Conservation (phyloP, 1,140 invertebrate species). For the Sarcophaga bullata region DNA sequence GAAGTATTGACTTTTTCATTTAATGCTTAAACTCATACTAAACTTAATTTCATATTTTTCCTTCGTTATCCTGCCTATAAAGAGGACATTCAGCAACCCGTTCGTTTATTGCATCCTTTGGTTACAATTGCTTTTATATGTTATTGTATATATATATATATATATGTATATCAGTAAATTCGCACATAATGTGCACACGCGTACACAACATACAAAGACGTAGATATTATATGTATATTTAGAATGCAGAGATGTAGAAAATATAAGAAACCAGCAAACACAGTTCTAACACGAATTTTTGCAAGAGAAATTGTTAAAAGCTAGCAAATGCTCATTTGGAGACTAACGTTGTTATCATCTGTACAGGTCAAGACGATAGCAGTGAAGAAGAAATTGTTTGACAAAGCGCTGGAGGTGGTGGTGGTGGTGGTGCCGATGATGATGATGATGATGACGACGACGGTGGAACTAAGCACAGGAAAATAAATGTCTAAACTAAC, state of each 20-base stretch:
- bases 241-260: neutral
- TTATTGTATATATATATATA: too few species aligned
- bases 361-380: conserved; percentile 11
- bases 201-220: too few species aligned
- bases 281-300: neutral
- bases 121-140: neutral
- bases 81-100: neutral
- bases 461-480: neutral
- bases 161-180: neutral
- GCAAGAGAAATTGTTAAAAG: neutral
- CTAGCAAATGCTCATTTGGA: neutral
- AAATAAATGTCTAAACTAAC: conserved; percentile 8
- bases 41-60: neutral
- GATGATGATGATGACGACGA: neutral
- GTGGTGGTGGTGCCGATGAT: neutral
- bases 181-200: too few species aligned
- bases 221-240: neutral
- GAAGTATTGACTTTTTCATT: neutral
- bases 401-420: neutral
- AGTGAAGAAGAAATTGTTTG: neutral
- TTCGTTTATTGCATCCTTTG: neutral
- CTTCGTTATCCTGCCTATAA: neutral
- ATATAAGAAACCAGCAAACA: neutral
- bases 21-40: neutral
- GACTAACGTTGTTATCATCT: neutral